Percentiles rank a stretch among this genome's conserved stretches.
These are phyloP conservation scores for Pyxicephalus adspersus DNA, from an alignment of 2,113 vertebrate species.

Conservation along the genomic window DNA sequence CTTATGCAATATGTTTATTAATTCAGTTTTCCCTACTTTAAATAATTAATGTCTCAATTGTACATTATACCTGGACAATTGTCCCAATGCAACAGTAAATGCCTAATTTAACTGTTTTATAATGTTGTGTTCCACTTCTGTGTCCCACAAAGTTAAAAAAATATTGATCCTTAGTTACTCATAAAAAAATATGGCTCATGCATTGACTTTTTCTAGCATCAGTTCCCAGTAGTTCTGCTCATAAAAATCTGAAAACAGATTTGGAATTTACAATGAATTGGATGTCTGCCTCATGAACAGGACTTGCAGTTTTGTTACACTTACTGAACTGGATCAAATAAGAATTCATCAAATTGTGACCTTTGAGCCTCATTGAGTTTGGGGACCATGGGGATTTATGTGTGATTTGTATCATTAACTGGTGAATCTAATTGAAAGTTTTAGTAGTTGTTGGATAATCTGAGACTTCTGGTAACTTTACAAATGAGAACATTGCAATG, in stretches of 20 bases:
- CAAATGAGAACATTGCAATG: background rate
- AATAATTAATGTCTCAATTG: constrained; percentile 38
- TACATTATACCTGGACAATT: constrained; percentile 18
- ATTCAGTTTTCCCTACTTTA: background rate
- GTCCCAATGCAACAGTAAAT: constrained; percentile 39
- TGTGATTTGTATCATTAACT: constrained; percentile 43
- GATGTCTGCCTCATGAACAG: constrained; percentile 2
- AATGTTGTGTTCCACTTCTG: constrained; percentile 28
- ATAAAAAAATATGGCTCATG: constrained; percentile 47
- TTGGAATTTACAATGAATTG: constrained; percentile 36
- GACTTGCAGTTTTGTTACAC: constrained; percentile 30
- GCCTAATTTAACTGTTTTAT: constrained; percentile 37
- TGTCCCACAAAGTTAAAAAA: constrained; percentile 40
- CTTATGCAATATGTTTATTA: background rate
- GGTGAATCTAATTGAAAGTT: constrained; percentile 40
- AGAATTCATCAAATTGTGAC: constrained; percentile 50
- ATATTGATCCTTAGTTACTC: constrained; percentile 46
- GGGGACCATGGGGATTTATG: constrained; percentile 12
- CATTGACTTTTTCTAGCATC: constrained; percentile 47
- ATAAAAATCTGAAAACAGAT: constrained; percentile 34
- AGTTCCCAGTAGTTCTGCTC: constrained; percentile 23
- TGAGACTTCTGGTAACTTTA: background rate
- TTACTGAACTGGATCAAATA: constrained; percentile 40
- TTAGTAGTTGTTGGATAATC: constrained; percentile 8
- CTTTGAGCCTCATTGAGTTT: constrained; percentile 39